A percentile compares a stretch with the other conserved stretches of the same genome.
phyloP scores from a whole-genome alignment of 2,888 invertebrate genomes.

The Drosophila birchii region DNA sequence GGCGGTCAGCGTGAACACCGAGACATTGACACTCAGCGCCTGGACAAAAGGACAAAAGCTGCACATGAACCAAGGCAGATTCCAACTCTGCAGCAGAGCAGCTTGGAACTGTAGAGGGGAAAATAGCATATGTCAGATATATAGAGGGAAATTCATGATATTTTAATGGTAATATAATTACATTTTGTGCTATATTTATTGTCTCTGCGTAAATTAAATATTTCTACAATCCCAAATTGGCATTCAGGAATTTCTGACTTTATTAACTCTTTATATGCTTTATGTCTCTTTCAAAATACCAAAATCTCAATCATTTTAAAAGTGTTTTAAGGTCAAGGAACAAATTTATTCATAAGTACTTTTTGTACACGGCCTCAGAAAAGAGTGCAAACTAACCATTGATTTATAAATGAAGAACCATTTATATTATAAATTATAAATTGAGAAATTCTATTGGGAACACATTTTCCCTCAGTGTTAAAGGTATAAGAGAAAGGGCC shows the following conservation, averaged over 20 bases:
- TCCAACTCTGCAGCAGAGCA: conserved; percentile 93
- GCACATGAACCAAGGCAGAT: conserved; percentile 94
- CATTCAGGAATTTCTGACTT: background rate
- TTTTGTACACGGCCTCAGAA: no score
- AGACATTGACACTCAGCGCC: conserved; percentile 94
- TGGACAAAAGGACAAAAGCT: conserved; percentile 95
- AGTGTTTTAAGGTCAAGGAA: no score
- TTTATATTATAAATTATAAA: background rate
- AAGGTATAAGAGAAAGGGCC: background rate
- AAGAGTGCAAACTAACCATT: no score
- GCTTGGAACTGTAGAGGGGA: conserved; percentile 90
- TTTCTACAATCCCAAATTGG: background rate
- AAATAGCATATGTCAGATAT: background rate
- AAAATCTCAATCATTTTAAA: no score
- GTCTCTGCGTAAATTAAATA: background rate
- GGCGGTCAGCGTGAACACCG: conserved; percentile 94
- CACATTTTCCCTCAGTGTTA: background rate
- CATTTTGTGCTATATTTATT: background rate
- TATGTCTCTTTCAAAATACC: no score
- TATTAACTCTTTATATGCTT: background rate
- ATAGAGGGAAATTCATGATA: background rate
- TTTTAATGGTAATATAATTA: background rate
- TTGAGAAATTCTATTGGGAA: background rate
- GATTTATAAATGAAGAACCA: background rate
- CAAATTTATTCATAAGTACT: no score